Percentiles rank a stretch among this genome's conserved stretches.
Conservation (phyloP, 2,888 invertebrate species). For the Andrena hattorfiana region DNA sequence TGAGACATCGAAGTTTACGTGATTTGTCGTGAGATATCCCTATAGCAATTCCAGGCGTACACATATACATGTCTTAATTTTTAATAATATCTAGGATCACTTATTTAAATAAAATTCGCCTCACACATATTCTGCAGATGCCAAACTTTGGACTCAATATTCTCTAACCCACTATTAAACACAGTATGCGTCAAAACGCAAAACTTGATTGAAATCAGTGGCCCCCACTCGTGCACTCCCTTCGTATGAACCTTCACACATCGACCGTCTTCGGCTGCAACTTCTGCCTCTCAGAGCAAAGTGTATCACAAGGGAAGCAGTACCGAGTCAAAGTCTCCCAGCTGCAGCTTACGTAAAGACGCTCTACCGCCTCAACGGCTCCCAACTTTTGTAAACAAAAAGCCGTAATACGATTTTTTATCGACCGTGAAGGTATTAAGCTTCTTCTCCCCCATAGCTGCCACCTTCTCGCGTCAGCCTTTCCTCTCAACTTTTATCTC, state of each 20-base stretch:
- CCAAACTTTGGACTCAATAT: no score
- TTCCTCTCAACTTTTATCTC: slow-evolving; percentile 41
- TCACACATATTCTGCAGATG: no score
- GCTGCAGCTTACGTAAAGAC: slow-evolving; percentile 16
- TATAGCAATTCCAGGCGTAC: no score
- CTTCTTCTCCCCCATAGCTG: slow-evolving; percentile 17
- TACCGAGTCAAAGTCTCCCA: background rate
- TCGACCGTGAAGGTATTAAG: slow-evolving; percentile 41
- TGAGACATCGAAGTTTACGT: no score
- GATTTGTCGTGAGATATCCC: no score
- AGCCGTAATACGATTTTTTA: slow-evolving; percentile 39
- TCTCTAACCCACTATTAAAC: no score
- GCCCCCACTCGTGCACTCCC: background rate
- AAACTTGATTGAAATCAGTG: background rate
- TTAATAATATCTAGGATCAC: no score
- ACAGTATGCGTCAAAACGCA: no score
- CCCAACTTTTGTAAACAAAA: slow-evolving; percentile 39
- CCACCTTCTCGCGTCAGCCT: slow-evolving; percentile 29
- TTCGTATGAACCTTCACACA: background rate
- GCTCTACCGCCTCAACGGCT: background rate
- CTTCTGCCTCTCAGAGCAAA: background rate
- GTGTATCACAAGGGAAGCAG: background rate
- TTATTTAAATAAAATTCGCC: no score
- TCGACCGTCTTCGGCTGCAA: background rate
- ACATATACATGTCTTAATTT: no score